Conservation (phyloP, 2,113 vertebrate genomes). For the Atractosteus spatula region DNA sequence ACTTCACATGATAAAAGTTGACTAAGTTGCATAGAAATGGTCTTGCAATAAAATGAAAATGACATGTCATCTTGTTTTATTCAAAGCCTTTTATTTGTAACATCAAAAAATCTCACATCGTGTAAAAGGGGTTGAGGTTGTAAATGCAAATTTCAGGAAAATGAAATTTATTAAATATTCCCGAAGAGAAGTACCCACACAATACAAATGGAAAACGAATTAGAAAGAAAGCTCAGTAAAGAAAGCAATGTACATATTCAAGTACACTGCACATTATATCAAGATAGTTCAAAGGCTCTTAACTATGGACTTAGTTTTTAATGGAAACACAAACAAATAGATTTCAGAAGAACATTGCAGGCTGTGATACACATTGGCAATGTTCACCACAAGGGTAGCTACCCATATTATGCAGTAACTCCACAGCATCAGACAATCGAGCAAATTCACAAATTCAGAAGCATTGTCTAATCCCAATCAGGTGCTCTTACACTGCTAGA, state of each 20-base stretch:
- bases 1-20: too few relatives aligned
- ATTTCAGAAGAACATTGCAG: slow-evolving; percentile 24
- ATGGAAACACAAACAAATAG: slow-evolving; percentile 12
- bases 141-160: slow-evolving; percentile 36
- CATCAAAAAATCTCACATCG: slow-evolving; percentile 40
- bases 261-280: slow-evolving; percentile 35
- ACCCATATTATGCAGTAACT: slow-evolving; percentile 6
- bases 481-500: background rate
- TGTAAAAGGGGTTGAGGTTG: slow-evolving; percentile 20
- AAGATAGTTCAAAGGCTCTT: slow-evolving; percentile 48
- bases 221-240: slow-evolving; percentile 32
- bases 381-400: background rate
- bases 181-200: slow-evolving; percentile 10
- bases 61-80: slow-evolving; percentile 21
- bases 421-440: slow-evolving; percentile 19
- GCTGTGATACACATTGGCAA: slow-evolving; percentile 13
- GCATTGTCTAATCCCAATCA: slow-evolving; percentile 15
- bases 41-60: background rate
- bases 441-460: slow-evolving; percentile 19
- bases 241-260: slow-evolving; percentile 25
- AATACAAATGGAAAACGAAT: slow-evolving; percentile 28
- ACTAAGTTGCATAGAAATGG: background rate
- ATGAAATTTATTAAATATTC: slow-evolving; percentile 54
- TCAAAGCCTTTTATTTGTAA: slow-evolving; percentile 60
- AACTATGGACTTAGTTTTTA: slow-evolving; percentile 41